Evolutionary conservation across 2,797 vertebrate species (phyloP).

Genomic region (Chaenodraco wilsoni): DNA sequence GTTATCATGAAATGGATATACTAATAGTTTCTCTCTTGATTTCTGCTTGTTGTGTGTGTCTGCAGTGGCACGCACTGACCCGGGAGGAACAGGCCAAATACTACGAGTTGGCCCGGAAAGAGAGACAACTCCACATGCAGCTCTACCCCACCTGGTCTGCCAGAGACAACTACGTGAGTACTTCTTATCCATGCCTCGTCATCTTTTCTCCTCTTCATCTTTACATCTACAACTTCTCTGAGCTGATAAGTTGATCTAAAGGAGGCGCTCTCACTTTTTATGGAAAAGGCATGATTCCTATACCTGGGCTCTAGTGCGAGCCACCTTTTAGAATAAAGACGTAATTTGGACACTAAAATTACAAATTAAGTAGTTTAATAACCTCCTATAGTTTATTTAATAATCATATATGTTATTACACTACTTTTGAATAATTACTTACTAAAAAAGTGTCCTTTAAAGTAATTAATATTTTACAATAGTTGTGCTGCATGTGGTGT

Average conservation of each 20-base stretch:
- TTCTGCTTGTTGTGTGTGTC: constrained; percentile 21
- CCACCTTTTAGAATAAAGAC: constrained; percentile 15
- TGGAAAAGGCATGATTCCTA: constrained; percentile 18
- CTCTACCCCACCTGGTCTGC: constrained; percentile 99
- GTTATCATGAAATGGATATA: background rate
- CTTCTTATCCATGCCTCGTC: background rate
- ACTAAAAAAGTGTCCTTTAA: background rate
- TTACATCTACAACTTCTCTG: background rate
- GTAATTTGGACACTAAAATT: constrained; percentile 30
- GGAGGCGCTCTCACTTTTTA: constrained; percentile 19
- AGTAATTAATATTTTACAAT: background rate
- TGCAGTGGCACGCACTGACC: constrained; percentile 96
- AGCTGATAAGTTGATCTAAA: background rate
- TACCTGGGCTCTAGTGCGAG: constrained; percentile 24
- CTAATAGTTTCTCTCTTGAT: background rate
- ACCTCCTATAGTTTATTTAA: background rate
- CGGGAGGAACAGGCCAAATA: constrained; percentile 99
- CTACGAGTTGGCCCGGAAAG: constrained; percentile 97
- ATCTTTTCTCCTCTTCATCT: background rate
- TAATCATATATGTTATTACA: background rate
- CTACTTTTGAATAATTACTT: background rate
- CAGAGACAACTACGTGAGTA: constrained; percentile 97
- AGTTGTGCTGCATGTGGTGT: background rate
- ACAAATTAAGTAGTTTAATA: background rate
- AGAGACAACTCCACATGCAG: constrained; percentile 99